Percentiles rank a stretch among this genome's conserved stretches.
phyloP scores from a whole-genome alignment of 2,888 invertebrate genomes.

The Dorcus parallelipipedus region DNA sequence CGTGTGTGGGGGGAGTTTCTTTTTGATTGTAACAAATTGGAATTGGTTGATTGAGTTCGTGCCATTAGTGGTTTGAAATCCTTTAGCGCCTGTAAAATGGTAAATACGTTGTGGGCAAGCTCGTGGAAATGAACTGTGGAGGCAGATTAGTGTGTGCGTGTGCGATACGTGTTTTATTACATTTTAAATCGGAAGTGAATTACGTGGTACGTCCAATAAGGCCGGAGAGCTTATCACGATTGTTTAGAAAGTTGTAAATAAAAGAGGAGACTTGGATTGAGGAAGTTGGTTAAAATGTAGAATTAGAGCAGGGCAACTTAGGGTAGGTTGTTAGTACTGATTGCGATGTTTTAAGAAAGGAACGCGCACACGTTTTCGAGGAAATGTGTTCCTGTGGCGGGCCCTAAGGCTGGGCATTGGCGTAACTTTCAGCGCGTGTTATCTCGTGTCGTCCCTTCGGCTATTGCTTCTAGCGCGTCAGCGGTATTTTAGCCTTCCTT shows the following conservation, averaged over 20 bases:
- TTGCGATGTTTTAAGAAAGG: too few relatives aligned
- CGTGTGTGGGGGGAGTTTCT: too few relatives aligned
- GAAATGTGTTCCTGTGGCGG: too few relatives aligned
- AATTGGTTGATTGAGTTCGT: background rate
- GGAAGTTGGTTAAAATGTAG: background rate
- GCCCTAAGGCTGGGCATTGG: too few relatives aligned
- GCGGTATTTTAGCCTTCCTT: too few relatives aligned
- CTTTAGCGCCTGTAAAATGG: background rate
- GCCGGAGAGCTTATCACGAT: background rate
- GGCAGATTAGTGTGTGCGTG: background rate
- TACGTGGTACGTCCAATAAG: background rate
- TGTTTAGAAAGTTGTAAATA: background rate
- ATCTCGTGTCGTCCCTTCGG: too few relatives aligned
- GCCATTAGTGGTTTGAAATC: background rate
- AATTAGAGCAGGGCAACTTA: background rate
- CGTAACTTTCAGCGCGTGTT: too few relatives aligned
- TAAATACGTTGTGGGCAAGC: background rate
- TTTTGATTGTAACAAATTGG: too few relatives aligned
- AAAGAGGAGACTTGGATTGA: background rate
- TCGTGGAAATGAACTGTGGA: background rate
- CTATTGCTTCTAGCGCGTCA: too few relatives aligned
- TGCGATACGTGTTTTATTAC: background rate
- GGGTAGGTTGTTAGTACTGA: too few relatives aligned
- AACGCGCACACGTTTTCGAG: too few relatives aligned
- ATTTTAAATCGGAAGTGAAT: background rate